Evolutionary conservation across 2,113 vertebrate genomes (phyloP).

Genomic region (Harpagus bidentatus): DNA sequence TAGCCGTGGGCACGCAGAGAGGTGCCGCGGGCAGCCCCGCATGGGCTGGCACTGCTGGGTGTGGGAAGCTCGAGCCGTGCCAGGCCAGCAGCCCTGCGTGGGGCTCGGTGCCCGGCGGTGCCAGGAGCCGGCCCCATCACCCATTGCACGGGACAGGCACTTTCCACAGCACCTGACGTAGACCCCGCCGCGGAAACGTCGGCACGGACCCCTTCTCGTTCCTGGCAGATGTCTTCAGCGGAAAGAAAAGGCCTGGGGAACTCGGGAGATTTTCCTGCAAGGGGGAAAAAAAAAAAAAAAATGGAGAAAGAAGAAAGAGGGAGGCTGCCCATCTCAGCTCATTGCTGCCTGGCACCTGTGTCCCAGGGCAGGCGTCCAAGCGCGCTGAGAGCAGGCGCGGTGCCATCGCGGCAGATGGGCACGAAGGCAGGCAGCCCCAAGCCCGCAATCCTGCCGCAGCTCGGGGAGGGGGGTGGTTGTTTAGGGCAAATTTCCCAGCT

Average conservation of each 20-base stretch:
- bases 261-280: neutral
- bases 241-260: neutral
- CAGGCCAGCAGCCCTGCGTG: neutral
- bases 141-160: neutral
- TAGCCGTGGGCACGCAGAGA: neutral
- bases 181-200: fast-evolving
- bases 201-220: fast-evolving
- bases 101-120: fast-evolving
- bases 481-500: slow-evolving; percentile 64
- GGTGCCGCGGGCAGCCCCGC: fast-evolving
- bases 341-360: slow-evolving; percentile 61
- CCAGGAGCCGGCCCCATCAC: neutral
- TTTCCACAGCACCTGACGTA: fast-evolving
- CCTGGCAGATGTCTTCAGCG: neutral
- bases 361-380: slow-evolving; percentile 53
- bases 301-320: neutral
- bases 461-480: slow-evolving; percentile 4
- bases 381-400: neutral
- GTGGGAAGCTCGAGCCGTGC: fast-evolving
- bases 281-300: too few relatives aligned
- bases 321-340: neutral
- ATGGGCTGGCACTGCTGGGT: neutral
- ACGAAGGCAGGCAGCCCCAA: neutral
- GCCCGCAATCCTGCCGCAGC: neutral
- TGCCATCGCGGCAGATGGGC: slow-evolving; percentile 63